Evolutionary conservation across 2,113 vertebrate species (phyloP).

Genomic region (Bolborhynchus lineola): DNA sequence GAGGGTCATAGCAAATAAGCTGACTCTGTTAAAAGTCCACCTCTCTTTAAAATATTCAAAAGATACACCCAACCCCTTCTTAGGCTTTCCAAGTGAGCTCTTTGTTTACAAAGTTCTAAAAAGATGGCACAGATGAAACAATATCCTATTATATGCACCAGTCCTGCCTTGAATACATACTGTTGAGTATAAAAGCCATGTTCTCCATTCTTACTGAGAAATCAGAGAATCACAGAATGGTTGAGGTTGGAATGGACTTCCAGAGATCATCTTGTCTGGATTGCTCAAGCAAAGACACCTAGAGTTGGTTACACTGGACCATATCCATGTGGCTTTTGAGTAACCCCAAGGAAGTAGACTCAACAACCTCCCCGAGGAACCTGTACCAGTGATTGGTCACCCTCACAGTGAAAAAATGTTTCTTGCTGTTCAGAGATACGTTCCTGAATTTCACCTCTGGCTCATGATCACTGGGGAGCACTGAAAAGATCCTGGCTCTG

Average conservation of each 20-base stretch:
- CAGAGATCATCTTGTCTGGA: neutral
- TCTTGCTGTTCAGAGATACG: neutral
- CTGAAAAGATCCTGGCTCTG: neutral
- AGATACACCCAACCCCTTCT: neutral
- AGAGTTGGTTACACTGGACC: neutral
- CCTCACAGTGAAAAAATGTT: neutral
- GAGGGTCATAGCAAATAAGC: neutral
- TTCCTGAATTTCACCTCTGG: neutral
- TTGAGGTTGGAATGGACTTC: neutral
- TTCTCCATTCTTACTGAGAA: neutral
- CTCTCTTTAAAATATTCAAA: neutral
- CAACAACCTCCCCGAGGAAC: neutral
- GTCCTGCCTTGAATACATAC: neutral
- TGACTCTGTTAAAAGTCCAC: neutral
- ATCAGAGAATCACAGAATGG: neutral
- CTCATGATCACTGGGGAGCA: neutral
- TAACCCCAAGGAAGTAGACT: neutral
- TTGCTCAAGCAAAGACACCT: neutral
- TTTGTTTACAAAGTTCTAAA: neutral
- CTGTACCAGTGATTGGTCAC: neutral
- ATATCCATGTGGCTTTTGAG: accelerated
- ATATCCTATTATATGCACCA: neutral
- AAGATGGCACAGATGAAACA: neutral
- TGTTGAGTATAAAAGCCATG: neutral
- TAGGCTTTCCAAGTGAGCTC: neutral